phyloP scores from a whole-genome alignment of 2,888 invertebrate species.

The Caenorhabditis sulstoni region DNA sequence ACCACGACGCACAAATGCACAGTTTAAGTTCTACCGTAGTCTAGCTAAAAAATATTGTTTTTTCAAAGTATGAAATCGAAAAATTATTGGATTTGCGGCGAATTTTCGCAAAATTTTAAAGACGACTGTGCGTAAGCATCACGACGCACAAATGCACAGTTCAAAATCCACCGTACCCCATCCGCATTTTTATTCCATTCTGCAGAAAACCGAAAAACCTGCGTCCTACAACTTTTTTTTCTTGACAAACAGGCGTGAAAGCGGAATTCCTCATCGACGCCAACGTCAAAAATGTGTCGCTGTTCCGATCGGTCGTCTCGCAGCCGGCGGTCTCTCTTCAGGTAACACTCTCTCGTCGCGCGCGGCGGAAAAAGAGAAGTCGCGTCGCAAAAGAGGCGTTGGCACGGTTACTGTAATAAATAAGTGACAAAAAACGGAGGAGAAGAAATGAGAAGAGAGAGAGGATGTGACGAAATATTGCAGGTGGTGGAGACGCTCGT shows the following conservation, averaged over 20 bases:
- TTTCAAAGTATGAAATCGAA: no score
- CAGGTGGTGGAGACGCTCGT: conserved; percentile 67
- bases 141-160: no score
- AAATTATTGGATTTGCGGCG: no score
- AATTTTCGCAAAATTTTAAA: background rate
- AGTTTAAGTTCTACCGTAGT: no score
- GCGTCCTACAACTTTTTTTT: background rate
- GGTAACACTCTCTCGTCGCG: conserved; percentile 14
- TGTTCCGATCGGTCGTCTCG: conserved; percentile 64
- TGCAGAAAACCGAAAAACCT: background rate
- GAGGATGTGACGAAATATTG: conserved; percentile 29
- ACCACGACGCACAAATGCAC: no score
- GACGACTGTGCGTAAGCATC: background rate
- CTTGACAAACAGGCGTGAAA: conserved; percentile 52
- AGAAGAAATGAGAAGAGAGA: background rate
- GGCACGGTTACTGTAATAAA: conserved; percentile 13
- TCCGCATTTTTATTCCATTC: no score
- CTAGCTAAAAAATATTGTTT: no score
- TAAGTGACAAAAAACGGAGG: background rate
- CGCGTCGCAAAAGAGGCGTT: no score
- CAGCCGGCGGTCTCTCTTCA: conserved; percentile 56
- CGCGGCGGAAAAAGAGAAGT: no score
- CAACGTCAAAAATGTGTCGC: conserved; percentile 54
- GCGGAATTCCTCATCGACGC: conserved; percentile 70
- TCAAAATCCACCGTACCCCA: no score